These are phyloP conservation scores for Coleophora flavipennella DNA, from an alignment of 2,888 invertebrate species.

Conservation along the genomic window DNA sequence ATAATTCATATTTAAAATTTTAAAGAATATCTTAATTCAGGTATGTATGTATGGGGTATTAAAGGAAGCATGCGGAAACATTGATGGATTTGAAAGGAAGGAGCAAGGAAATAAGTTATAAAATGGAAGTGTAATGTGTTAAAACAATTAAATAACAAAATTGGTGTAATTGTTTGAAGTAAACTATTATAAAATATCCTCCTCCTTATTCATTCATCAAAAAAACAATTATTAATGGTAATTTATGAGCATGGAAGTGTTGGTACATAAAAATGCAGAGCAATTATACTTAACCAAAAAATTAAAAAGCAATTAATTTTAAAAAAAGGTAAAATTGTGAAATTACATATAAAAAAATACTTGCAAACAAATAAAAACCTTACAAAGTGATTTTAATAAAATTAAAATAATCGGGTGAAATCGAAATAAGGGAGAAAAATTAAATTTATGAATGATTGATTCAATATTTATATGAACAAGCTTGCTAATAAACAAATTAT, in stretches of 20 bases:
- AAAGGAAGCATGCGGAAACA: conserved; percentile 70
- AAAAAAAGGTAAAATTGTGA: no score
- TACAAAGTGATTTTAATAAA: no score
- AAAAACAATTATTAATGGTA: no score
- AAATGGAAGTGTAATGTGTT: no score
- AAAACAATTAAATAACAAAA: no score
- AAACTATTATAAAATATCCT: no score
- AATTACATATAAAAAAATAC: no score
- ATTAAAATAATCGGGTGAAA: conserved; percentile 1
- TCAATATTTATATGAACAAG: conserved; percentile 8
- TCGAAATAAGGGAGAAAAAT: neutral
- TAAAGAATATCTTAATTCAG: conserved; percentile 24
- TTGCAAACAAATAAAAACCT: conserved; percentile 19
- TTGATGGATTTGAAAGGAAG: conserved; percentile 13
- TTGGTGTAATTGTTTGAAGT: no score
- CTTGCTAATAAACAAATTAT: conserved; percentile 12
- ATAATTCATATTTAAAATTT: conserved; percentile 25
- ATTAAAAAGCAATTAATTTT: conserved; percentile 29
- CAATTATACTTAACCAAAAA: conserved; percentile 42
- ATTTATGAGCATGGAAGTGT: conserved; percentile 29
- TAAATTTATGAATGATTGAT: neutral
- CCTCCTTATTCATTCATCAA: no score
- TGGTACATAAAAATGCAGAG: conserved; percentile 65
- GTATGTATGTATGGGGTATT: conserved; percentile 53
- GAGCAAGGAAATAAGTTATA: no score